Conservation (phyloP, 1,140 invertebrate species). For the Anoplolepis gracilipes region DNA sequence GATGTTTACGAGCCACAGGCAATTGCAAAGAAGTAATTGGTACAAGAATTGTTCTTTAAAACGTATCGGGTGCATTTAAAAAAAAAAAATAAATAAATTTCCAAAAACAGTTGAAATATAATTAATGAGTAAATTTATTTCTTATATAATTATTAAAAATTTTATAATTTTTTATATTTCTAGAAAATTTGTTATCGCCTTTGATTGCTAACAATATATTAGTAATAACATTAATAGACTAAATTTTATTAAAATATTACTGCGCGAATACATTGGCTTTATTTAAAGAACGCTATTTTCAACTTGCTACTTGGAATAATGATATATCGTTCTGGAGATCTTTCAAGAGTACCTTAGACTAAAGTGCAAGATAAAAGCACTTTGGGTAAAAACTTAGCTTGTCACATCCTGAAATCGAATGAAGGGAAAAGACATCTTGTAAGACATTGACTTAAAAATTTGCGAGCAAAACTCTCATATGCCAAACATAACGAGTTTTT, state of each 20-base stretch:
- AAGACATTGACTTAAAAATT: constrained; percentile 53
- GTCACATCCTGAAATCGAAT: constrained; percentile 16
- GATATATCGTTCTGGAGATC: not conserved
- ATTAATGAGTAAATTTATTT: too few relatives aligned
- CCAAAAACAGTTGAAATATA: not conserved
- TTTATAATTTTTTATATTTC: not conserved
- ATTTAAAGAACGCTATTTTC: not conserved
- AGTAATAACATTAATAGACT: not conserved
- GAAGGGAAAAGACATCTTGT: not conserved
- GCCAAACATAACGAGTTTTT: constrained; percentile 26
- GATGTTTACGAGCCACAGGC: constrained; percentile 32
- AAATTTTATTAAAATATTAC: not conserved
- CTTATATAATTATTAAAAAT: too few relatives aligned
- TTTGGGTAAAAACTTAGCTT: constrained; percentile 33
- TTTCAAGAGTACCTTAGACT: not conserved
- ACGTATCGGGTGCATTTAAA: constrained; percentile 6
- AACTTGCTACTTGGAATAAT: not conserved
- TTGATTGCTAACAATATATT: not conserved
- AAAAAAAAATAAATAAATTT: constrained; percentile 1
- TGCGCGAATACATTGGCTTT: too few relatives aligned
- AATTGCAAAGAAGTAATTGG: constrained; percentile 47
- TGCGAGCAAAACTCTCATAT: constrained; percentile 34
- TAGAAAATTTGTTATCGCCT: not conserved
- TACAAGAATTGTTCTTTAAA: not conserved
- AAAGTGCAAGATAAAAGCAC: constrained; percentile 40